These are phyloP conservation scores for Drosophila affinis DNA, from an alignment of 2,888 invertebrate species.

Conservation along the genomic window DNA sequence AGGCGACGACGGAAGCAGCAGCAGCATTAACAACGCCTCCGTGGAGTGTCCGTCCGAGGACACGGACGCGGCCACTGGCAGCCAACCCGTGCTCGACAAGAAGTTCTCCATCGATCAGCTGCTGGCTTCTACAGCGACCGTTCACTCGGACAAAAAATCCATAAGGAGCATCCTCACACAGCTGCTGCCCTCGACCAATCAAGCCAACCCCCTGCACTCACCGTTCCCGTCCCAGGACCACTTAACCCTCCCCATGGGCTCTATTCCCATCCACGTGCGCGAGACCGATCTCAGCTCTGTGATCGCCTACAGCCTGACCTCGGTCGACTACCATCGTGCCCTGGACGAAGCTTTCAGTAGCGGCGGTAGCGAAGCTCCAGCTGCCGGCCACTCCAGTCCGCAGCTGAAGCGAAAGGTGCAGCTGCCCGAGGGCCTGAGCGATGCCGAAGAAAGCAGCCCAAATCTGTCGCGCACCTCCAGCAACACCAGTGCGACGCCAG, in stretches of 20 bases:
- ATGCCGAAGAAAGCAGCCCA: conserved; percentile 69
- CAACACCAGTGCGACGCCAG: conserved; percentile 29
- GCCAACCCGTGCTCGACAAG: conserved; percentile 50
- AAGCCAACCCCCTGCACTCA: conserved; percentile 84
- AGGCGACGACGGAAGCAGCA: conserved; percentile 21
- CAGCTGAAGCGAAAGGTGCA: conserved; percentile 75
- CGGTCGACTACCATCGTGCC: conserved; percentile 88
- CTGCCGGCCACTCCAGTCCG: conserved; percentile 73
- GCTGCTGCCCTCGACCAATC: conserved; percentile 86
- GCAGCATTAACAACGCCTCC: conserved; percentile 1
- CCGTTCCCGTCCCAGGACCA: conserved; percentile 89
- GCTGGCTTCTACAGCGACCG: conserved; percentile 52
- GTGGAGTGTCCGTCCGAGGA: conserved; percentile 52
- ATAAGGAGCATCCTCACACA: conserved; percentile 89
- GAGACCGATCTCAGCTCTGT: conserved; percentile 93
- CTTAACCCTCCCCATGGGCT: conserved; percentile 87
- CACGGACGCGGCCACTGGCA: conserved; percentile 30
- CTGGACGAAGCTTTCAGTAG: conserved; percentile 72
- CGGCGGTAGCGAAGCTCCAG: neutral
- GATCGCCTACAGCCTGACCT: conserved; percentile 92
- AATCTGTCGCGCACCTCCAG: conserved; percentile 36
- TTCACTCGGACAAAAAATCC: conserved; percentile 85
- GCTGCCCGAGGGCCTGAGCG: conserved; percentile 43
- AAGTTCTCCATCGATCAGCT: conserved; percentile 66
- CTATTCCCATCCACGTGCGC: conserved; percentile 89